These are phyloP conservation scores for Stegodyphus mimosarum DNA, from an alignment of 1,140 invertebrate species.

Conservation along the genomic window DNA sequence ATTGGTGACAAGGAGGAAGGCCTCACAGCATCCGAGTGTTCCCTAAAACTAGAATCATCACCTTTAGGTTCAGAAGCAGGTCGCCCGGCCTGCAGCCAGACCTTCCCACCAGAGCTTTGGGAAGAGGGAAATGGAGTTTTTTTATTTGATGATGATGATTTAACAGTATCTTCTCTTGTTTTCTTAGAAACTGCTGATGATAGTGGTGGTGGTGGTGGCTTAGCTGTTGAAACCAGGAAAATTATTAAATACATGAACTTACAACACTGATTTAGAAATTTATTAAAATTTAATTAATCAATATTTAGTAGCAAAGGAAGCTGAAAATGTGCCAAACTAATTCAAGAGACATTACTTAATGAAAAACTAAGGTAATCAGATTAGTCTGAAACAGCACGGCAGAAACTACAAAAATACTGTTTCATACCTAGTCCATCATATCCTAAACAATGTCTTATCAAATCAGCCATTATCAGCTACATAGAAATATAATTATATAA, in stretches of 20 bases:
- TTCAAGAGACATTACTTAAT: too few relatives aligned
- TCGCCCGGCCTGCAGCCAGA: constrained; percentile 57
- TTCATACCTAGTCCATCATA: too few relatives aligned
- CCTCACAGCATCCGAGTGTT: constrained; percentile 60
- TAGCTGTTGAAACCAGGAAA: neutral
- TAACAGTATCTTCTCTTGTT: constrained; percentile 10
- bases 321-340: too few relatives aligned
- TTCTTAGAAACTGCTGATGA: neutral
- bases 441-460: too few relatives aligned
- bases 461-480: too few relatives aligned
- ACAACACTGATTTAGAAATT: too few relatives aligned
- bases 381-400: too few relatives aligned
- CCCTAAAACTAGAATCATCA: constrained; percentile 18
- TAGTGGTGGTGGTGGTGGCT: neutral
- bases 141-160: constrained; percentile 12
- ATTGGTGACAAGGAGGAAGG: constrained; percentile 57
- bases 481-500: too few relatives aligned
- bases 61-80: constrained; percentile 5
- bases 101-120: constrained; percentile 54
- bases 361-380: too few relatives aligned
- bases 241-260: neutral
- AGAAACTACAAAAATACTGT: too few relatives aligned
- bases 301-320: too few relatives aligned
- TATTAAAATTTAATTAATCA: too few relatives aligned
- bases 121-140: constrained; percentile 4